phyloP scores from a whole-genome alignment of 2,113 vertebrate genomes.

The Brachypteracias leptosomus region DNA sequence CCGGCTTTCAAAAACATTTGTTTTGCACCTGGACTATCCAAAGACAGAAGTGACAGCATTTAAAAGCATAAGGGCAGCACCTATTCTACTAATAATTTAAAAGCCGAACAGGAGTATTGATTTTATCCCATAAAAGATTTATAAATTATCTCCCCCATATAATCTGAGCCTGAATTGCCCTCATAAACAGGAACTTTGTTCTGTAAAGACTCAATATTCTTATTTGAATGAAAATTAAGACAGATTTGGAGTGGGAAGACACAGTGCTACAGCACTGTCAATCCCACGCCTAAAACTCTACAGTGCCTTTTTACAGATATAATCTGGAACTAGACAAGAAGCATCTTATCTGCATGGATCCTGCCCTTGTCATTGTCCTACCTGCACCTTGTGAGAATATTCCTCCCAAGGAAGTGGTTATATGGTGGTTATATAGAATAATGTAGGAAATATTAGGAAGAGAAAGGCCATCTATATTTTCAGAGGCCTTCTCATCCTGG shows the following conservation, averaged over 20 bases:
- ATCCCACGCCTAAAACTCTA: background rate
- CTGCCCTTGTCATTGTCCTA: background rate
- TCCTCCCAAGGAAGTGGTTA: background rate
- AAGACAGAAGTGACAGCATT: background rate
- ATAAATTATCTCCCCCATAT: background rate
- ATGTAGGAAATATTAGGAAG: background rate
- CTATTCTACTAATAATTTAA: background rate
- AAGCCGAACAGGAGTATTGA: background rate
- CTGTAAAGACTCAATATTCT: background rate
- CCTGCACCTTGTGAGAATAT: background rate
- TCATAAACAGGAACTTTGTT: background rate
- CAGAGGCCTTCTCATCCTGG: background rate
- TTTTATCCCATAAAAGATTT: background rate
- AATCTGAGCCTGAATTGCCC: background rate
- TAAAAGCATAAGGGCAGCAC: background rate
- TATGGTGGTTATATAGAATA: background rate
- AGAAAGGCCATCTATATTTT: background rate
- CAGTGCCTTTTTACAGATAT: background rate
- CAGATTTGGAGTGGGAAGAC: background rate
- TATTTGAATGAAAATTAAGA: background rate
- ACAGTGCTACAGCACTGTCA: background rate
- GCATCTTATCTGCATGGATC: rapidly evolving
- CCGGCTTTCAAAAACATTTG: background rate
- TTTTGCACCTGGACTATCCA: background rate
- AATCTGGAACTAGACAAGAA: background rate